phyloP scores from a whole-genome alignment of 2,797 vertebrate species.

The Pangasius sanitwongsei region DNA sequence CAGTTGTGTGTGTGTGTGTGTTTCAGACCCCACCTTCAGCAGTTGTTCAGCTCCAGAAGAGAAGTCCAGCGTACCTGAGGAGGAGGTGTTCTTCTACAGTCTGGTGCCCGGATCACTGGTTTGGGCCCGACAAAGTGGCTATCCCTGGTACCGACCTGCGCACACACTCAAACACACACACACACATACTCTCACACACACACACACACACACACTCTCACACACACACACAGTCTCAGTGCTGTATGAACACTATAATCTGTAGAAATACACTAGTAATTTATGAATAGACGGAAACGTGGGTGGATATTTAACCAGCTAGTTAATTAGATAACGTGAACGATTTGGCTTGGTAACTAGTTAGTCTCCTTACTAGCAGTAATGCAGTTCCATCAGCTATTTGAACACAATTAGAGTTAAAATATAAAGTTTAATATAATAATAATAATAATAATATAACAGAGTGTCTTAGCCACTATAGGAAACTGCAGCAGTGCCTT shows the following conservation, averaged over 20 bases:
- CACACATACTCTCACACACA: no score
- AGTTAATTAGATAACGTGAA: background rate
- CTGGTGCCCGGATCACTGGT: constrained; percentile 74
- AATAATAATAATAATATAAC: background rate
- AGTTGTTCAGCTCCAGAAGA: constrained; percentile 71
- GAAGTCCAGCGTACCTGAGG: constrained; percentile 54
- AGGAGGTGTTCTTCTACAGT: constrained; percentile 57
- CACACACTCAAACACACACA: background rate
- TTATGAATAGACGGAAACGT: background rate
- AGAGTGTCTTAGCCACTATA: background rate
- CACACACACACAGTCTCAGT: no score
- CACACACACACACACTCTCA: no score
- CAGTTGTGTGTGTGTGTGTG: constrained; percentile 25
- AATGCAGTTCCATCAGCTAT: background rate
- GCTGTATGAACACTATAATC: no score
- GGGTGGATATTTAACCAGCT: background rate
- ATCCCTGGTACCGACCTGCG: constrained; percentile 65
- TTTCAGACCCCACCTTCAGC: constrained; percentile 64
- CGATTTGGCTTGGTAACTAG: background rate
- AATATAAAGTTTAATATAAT: background rate
- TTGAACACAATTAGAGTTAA: background rate
- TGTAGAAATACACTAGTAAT: background rate
- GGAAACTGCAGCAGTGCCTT: background rate
- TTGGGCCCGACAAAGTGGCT: constrained; percentile 74
- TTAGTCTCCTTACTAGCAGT: background rate